Evolutionary conservation across 2,113 vertebrate genomes (phyloP).

Genomic region (Crotalus horridus): DNA sequence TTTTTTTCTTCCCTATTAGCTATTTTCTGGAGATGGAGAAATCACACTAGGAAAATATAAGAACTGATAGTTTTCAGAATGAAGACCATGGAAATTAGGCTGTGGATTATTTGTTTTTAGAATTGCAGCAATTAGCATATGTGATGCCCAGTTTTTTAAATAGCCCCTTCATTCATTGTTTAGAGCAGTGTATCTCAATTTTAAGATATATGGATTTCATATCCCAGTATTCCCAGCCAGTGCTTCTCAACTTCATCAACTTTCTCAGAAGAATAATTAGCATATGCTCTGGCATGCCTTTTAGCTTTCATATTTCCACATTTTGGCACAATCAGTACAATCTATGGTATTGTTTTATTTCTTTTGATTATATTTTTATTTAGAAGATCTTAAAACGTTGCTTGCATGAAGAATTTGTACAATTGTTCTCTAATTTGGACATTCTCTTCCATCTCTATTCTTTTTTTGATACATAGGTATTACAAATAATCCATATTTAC

Average conservation of each 20-base stretch:
- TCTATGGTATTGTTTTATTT: not conserved
- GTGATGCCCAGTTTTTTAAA: not conserved
- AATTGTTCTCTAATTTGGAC: not conserved
- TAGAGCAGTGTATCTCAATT: not conserved
- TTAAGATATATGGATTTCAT: not conserved
- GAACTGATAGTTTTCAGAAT: not conserved
- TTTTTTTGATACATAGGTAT: not conserved
- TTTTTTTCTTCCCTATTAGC: not conserved
- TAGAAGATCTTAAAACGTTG: not conserved
- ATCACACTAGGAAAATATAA: not conserved
- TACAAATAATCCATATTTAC: not conserved
- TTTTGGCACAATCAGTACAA: not conserved
- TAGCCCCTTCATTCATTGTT: not conserved
- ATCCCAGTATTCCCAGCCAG: not conserved
- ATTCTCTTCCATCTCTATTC: not conserved
- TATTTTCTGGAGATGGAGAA: not conserved
- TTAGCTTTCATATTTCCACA: not conserved
- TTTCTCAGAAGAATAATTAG: not conserved
- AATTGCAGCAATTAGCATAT: not conserved
- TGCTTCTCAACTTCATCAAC: not conserved
- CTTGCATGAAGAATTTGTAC: not conserved
- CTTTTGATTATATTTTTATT: not conserved
- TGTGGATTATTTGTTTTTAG: not conserved
- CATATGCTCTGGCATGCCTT: not conserved
- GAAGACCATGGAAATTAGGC: not conserved